These are phyloP conservation scores for Brachyptera putata DNA, from an alignment of 2,888 invertebrate species.

Conservation along the genomic window DNA sequence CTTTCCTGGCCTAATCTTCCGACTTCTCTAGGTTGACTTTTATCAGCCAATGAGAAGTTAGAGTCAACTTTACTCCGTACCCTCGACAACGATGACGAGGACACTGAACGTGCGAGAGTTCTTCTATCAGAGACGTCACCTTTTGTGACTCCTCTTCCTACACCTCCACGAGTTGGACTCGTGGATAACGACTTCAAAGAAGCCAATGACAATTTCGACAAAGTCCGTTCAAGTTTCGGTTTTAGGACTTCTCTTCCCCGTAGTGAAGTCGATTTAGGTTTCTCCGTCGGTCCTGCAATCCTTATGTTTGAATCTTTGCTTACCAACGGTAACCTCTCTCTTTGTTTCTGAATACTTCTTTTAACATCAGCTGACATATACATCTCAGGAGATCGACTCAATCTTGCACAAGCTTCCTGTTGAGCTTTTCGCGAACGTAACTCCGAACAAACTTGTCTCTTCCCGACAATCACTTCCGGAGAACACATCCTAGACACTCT, in stretches of 20 bases:
- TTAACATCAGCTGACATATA: constrained; percentile 51
- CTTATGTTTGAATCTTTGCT: constrained; percentile 36
- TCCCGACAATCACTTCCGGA: not conserved
- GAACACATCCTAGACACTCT: constrained; percentile 22
- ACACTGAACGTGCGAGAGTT: not conserved
- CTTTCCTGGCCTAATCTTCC: not conserved
- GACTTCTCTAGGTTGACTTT: too few relatives aligned
- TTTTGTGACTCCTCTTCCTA: not conserved
- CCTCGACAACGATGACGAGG: constrained; percentile 2
- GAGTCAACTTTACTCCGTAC: constrained; percentile 7
- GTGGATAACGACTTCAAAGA: not conserved
- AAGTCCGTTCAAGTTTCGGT: constrained; percentile 32
- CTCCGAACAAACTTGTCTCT: constrained; percentile 8
- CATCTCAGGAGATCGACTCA: constrained; percentile 52
- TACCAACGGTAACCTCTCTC: constrained; percentile 44
- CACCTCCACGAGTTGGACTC: too few relatives aligned
- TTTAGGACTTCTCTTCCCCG: constrained; percentile 42
- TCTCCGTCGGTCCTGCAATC: constrained; percentile 30
- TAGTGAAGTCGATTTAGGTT: constrained; percentile 39
- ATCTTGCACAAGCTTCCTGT: constrained; percentile 34
- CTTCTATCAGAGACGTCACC: not conserved
- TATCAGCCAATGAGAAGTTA: not conserved
- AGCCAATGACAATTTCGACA: not conserved
- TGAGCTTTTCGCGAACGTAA: constrained; percentile 25
- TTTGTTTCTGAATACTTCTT: too few relatives aligned